Evolutionary conservation across 2,113 vertebrate genomes (phyloP).

Genomic region (Gambusia affinis): DNA sequence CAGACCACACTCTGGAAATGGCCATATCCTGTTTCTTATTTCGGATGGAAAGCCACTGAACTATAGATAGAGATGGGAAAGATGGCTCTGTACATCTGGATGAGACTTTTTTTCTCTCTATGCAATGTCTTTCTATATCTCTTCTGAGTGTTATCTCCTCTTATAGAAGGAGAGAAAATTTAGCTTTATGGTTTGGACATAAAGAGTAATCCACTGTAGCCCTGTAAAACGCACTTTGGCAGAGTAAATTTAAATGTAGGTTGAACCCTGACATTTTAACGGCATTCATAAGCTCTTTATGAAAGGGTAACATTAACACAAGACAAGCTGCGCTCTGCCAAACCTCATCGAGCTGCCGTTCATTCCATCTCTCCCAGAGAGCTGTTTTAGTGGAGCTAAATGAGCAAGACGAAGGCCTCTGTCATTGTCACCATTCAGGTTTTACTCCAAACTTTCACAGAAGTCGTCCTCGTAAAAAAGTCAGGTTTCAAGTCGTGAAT

Average conservation of each 20-base stretch:
- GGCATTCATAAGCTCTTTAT: slow-evolving; percentile 61
- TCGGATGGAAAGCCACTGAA: slow-evolving; percentile 76
- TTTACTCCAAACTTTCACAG: slow-evolving; percentile 11
- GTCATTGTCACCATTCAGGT: slow-evolving; percentile 25
- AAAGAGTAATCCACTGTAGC: slow-evolving; percentile 21
- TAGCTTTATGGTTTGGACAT: slow-evolving; percentile 6
- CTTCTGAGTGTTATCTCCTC: slow-evolving; percentile 19
- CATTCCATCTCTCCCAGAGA: slow-evolving; percentile 57
- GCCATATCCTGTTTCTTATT: slow-evolving; percentile 71
- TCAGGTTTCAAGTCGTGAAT: slow-evolving; percentile 28
- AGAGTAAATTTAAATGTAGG: slow-evolving; percentile 51
- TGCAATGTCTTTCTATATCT: slow-evolving; percentile 34
- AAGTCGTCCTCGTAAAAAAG: not conserved
- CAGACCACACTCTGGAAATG: slow-evolving; percentile 52
- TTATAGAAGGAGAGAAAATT: not conserved
- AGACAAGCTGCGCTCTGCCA: slow-evolving; percentile 49
- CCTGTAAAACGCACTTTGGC: slow-evolving; percentile 30
- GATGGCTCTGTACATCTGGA: slow-evolving; percentile 60
- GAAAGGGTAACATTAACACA: slow-evolving; percentile 62
- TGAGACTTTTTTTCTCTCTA: slow-evolving; percentile 37
- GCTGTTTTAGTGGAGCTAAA: slow-evolving; percentile 27
- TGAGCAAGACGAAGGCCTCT: slow-evolving; percentile 23
- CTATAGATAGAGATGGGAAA: slow-evolving; percentile 76
- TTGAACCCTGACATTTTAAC: slow-evolving; percentile 65
- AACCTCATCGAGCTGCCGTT: slow-evolving; percentile 62